Evolutionary conservation across 2,797 vertebrate species (phyloP).

Genomic region (Cichlasoma orientale): DNA sequence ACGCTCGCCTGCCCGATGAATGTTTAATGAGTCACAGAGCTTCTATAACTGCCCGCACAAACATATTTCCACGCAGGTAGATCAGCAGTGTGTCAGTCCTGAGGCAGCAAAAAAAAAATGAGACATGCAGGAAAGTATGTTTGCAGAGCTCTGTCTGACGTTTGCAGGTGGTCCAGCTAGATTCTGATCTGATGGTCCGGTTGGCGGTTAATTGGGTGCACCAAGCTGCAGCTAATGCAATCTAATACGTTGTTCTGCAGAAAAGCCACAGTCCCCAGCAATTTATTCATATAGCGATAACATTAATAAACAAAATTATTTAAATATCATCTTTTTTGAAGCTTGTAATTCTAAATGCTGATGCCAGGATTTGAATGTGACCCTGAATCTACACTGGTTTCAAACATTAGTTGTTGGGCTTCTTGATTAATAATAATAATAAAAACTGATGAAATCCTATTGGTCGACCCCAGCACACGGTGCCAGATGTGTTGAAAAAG

Average conservation of each 20-base stretch:
- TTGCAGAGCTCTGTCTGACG: neutral
- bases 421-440: neutral
- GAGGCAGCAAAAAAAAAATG: neutral
- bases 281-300: too few relatives aligned
- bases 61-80: constrained; percentile 51
- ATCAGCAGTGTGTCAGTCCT: constrained; percentile 27
- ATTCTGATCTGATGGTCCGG: neutral
- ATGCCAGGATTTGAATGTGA: too few relatives aligned
- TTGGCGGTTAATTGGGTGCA: too few relatives aligned
- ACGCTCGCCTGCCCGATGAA: constrained; percentile 58
- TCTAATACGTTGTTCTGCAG: too few relatives aligned
- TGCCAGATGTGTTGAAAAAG: neutral
- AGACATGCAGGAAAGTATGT: neutral
- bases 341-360: too few relatives aligned
- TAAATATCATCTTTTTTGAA: too few relatives aligned
- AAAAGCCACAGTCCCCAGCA: too few relatives aligned
- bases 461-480: neutral
- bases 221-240: too few relatives aligned
- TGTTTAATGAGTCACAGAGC: constrained; percentile 69
- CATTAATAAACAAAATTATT: too few relatives aligned
- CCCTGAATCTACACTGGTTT: too few relatives aligned
- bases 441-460: neutral
- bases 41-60: constrained; percentile 51
- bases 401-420: too few relatives aligned
- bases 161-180: neutral